Conservation (phyloP, 1,140 invertebrate species). For the Hypsibius dujardini region DNA sequence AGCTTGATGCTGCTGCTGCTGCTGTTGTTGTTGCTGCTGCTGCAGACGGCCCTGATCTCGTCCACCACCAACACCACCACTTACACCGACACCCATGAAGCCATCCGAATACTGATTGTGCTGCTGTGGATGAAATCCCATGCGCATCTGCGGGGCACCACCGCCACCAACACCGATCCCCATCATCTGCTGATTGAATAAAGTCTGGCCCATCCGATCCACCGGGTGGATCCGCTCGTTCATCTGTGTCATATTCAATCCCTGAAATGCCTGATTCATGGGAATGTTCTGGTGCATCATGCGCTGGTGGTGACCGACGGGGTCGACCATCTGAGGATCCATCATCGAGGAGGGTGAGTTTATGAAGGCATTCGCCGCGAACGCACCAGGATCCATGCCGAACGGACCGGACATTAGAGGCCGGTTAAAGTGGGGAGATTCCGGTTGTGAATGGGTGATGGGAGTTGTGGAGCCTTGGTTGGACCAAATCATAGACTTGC, state of each 20-base stretch:
- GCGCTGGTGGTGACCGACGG: neutral
- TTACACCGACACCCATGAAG: too few species aligned
- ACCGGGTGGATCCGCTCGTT: neutral
- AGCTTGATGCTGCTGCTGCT: neutral
- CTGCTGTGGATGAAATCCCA: conserved; percentile 10
- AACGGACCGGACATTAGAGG: neutral
- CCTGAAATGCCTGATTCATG: neutral
- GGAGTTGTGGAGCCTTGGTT: neutral
- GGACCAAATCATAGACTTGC: conserved; percentile 12
- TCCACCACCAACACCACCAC: too few species aligned
- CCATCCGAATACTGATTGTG: too few species aligned
- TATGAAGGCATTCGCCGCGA: neutral
- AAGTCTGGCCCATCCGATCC: neutral
- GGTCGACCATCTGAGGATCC: neutral
- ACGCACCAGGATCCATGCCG: neutral
- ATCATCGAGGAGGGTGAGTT: neutral
- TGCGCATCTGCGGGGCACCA: neutral
- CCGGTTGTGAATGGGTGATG: neutral
- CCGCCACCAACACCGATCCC: neutral
- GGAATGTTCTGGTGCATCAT: conserved; percentile 11
- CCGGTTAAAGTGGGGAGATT: neutral
- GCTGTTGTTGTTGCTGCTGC: neutral
- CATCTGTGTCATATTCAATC: neutral
- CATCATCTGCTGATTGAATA: neutral
- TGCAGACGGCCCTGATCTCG: neutral